Conservation (phyloP, 2,888 invertebrate genomes). For the Portevinia maculata region DNA sequence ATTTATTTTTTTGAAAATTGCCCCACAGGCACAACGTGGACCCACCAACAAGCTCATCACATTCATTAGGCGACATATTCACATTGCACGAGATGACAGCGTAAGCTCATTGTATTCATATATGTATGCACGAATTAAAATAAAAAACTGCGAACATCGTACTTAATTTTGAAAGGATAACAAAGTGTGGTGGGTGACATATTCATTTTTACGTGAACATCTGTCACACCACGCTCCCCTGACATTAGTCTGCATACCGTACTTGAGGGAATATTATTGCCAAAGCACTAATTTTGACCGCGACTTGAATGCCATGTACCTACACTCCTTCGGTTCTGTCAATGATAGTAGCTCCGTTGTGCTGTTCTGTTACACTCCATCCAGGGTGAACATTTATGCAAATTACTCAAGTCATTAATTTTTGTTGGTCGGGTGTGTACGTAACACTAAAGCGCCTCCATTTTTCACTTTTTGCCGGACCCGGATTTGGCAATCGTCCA, state of each 20-base stretch:
- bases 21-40: slow-evolving; percentile 1
- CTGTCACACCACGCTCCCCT: neutral
- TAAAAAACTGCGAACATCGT: slow-evolving; percentile 14
- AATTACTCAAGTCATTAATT: slow-evolving; percentile 37
- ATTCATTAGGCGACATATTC: slow-evolving; percentile 2
- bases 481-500: slow-evolving; percentile 8
- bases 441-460: slow-evolving; percentile 1
- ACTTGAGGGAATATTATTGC: slow-evolving; percentile 24
- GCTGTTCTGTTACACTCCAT: neutral
- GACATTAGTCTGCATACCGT: slow-evolving; percentile 31
- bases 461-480: slow-evolving; percentile 8
- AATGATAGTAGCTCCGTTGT: neutral
- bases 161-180: slow-evolving; percentile 21
- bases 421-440: slow-evolving; percentile 4
- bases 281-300: slow-evolving; percentile 6
- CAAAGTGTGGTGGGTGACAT: slow-evolving; percentile 20
- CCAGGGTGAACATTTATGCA: slow-evolving; percentile 9
- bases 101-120: slow-evolving; percentile 1
- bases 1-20: no score
- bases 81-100: slow-evolving; percentile 5
- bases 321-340: neutral
- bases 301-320: slow-evolving; percentile 25
- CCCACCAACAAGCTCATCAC: slow-evolving; percentile 1
- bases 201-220: slow-evolving; percentile 37
- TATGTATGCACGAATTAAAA: neutral